Evolutionary conservation across 2,113 vertebrate species (phyloP).

Genomic region (Tretioscincus oriximinensis): DNA sequence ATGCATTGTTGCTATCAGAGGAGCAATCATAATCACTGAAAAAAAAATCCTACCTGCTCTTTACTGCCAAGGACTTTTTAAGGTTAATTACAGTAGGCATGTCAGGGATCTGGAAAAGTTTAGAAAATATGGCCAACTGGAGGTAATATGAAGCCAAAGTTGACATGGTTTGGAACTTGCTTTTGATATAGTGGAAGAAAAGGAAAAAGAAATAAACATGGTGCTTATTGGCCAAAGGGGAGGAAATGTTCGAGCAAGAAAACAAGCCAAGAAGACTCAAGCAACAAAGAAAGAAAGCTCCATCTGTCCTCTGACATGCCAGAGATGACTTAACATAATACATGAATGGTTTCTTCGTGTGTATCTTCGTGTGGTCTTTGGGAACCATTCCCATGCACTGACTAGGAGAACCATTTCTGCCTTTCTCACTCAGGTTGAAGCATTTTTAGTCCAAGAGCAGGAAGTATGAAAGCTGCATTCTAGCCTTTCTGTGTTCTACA

Average conservation of each 20-base stretch:
- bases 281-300: background rate
- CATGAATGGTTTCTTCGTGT: too few relatives aligned
- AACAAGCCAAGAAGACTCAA: too few relatives aligned
- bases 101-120: background rate
- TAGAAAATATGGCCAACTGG: background rate
- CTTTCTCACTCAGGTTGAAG: too few relatives aligned
- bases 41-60: background rate
- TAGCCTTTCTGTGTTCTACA: too few relatives aligned
- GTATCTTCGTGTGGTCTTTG: too few relatives aligned
- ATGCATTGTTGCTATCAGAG: background rate
- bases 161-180: background rate
- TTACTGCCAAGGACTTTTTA: background rate
- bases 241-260: too few relatives aligned
- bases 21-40: background rate
- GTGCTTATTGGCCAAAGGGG: background rate
- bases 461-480: too few relatives aligned
- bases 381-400: too few relatives aligned
- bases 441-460: too few relatives aligned
- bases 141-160: background rate
- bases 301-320: too few relatives aligned
- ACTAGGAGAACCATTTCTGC: too few relatives aligned
- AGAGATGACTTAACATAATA: too few relatives aligned
- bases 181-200: background rate
- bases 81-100: background rate
- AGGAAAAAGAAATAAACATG: background rate